Percentiles rank a stretch among this genome's conserved stretches.
These are phyloP conservation scores for Cosmopolites sordidus DNA, from an alignment of 2,888 invertebrate genomes.

Conservation along the genomic window DNA sequence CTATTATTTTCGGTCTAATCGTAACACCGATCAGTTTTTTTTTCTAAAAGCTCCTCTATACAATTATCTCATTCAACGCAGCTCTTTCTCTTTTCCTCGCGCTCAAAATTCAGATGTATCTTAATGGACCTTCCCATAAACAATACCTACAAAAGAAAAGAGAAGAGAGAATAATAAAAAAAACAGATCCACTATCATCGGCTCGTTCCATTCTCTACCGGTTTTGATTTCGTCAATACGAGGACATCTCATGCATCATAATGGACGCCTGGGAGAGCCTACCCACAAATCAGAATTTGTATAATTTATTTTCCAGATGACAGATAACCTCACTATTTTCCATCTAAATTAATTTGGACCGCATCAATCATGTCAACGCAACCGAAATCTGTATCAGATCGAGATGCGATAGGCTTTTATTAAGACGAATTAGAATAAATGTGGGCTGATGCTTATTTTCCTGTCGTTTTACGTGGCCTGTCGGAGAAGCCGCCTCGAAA, in stretches of 20 bases:
- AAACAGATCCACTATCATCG: background rate
- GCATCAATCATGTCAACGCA: constrained; percentile 27
- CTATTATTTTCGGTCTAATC: background rate
- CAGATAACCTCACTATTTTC: constrained; percentile 27
- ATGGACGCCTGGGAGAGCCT: constrained; percentile 9
- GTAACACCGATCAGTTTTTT: background rate
- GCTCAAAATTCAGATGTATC: background rate
- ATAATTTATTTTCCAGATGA: constrained; percentile 27
- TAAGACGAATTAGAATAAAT: constrained; percentile 21
- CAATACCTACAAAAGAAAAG: background rate
- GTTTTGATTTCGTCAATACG: background rate
- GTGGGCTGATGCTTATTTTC: constrained; percentile 13
- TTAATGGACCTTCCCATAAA: background rate
- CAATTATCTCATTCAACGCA: background rate
- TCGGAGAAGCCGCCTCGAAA: too few species aligned
- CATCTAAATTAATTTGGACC: constrained; percentile 27
- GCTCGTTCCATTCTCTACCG: too few species aligned
- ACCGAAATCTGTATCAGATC: constrained; percentile 16
- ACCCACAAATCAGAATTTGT: constrained; percentile 25
- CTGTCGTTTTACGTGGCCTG: background rate
- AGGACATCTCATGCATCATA: constrained; percentile 29
- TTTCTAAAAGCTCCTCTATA: background rate
- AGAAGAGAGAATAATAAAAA: background rate
- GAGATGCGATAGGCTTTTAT: constrained; percentile 9
- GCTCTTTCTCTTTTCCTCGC: background rate